A percentile compares a stretch with the other conserved stretches of the same genome.
Evolutionary conservation across 2,797 vertebrate genomes (phyloP).

Genomic region (Pteronotus mesoamericanus): DNA sequence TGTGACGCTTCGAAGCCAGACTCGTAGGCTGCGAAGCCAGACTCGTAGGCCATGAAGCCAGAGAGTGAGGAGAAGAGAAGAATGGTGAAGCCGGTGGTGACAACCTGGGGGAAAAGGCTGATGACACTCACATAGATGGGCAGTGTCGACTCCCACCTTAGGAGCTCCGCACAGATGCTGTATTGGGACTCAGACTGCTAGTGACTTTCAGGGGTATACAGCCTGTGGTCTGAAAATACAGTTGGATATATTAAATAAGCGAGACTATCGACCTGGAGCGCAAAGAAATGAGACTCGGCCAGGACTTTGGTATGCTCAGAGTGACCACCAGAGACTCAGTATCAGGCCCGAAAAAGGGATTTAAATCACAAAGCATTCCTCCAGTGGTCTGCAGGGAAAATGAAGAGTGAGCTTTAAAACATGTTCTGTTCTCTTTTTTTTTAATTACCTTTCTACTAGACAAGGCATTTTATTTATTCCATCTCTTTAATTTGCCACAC

Average conservation of each 20-base stretch:
- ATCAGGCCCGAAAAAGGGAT: background rate
- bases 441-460: background rate
- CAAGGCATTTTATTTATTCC: background rate
- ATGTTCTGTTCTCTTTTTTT: background rate
- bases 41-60: background rate
- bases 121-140: fast-evolving
- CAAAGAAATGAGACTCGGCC: background rate
- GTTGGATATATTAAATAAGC: background rate
- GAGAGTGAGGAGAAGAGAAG: background rate
- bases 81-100: background rate
- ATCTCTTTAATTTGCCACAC: background rate
- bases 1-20: background rate
- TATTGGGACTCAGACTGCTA: background rate
- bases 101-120: background rate
- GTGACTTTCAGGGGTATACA: background rate
- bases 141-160: fast-evolving
- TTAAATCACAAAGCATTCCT: background rate
- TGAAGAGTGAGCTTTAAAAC: background rate
- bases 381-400: background rate
- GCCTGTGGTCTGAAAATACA: background rate
- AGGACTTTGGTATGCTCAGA: background rate
- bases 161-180: background rate
- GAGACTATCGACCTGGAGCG: background rate
- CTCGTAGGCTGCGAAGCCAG: background rate
- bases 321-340: background rate